Evolutionary conservation across 2,888 invertebrate genomes (phyloP).

Genomic region (Danaus chrysippus): DNA sequence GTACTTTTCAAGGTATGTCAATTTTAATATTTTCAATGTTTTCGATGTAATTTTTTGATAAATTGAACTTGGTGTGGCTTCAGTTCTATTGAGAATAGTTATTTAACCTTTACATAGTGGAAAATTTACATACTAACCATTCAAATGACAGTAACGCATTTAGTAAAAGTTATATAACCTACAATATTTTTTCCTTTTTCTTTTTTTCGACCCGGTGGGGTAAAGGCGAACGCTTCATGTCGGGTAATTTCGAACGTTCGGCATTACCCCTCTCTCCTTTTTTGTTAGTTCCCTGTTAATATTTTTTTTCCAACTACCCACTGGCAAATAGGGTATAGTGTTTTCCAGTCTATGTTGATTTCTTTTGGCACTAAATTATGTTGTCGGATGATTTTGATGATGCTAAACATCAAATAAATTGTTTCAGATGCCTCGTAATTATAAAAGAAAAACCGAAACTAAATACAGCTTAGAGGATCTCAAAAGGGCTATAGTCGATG

Average conservation of each 20-base stretch:
- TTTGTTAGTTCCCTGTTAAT: background rate
- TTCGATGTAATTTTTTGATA: constrained; percentile 12
- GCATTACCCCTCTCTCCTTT: constrained; percentile 1
- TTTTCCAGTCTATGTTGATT: constrained; percentile 1
- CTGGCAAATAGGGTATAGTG: background rate
- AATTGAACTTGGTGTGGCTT: constrained; percentile 11
- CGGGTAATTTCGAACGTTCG: background rate
- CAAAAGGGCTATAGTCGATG: too few species aligned
- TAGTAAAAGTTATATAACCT: constrained; percentile 12
- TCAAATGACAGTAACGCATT: constrained; percentile 10
- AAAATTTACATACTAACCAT: constrained; percentile 8
- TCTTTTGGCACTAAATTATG: background rate
- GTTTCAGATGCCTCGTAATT: constrained; percentile 22
- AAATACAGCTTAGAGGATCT: too few species aligned
- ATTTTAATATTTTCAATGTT: constrained; percentile 5
- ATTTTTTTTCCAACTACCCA: constrained; percentile 1
- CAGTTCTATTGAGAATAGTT: constrained; percentile 8
- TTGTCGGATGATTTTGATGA: background rate
- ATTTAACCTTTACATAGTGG: constrained; percentile 11
- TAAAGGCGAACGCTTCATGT: background rate
- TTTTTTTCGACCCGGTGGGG: constrained; percentile 1
- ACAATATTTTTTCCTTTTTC: constrained; percentile 9
- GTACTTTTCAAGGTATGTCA: constrained; percentile 6
- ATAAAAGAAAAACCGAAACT: constrained; percentile 23
- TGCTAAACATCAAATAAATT: constrained; percentile 1